These are phyloP conservation scores for Venusia cambrica DNA, from an alignment of 2,888 invertebrate genomes.

Conservation along the genomic window DNA sequence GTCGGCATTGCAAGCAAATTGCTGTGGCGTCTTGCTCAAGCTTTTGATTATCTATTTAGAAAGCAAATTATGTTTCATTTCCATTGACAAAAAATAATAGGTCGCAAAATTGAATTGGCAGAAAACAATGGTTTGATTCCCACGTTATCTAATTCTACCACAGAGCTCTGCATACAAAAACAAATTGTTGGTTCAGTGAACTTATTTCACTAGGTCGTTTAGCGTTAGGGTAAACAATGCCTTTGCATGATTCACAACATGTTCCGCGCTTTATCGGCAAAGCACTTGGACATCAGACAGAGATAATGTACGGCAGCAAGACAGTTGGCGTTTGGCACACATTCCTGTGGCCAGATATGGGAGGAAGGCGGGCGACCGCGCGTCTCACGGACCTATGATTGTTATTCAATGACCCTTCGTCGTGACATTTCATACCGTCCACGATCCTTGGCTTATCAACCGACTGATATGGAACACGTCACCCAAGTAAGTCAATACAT, in stretches of 20 bases:
- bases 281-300: slow-evolving; percentile 18
- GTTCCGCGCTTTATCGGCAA: slow-evolving; percentile 22
- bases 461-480: slow-evolving; percentile 32
- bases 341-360: slow-evolving; percentile 72
- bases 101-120: too few relatives aligned
- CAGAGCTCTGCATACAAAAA: slow-evolving; percentile 3
- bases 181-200: slow-evolving; percentile 21
- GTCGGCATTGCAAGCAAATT: slow-evolving; percentile 6
- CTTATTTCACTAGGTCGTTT: slow-evolving; percentile 14
- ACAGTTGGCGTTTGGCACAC: slow-evolving; percentile 70
- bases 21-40: slow-evolving; percentile 10
- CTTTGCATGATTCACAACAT: slow-evolving; percentile 27
- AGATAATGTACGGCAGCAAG: slow-evolving; percentile 44
- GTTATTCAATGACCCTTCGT: slow-evolving; percentile 56
- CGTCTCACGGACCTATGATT: slow-evolving; percentile 58
- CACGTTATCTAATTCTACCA: slow-evolving; percentile 5
- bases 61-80: slow-evolving; percentile 1
- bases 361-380: slow-evolving; percentile 49
- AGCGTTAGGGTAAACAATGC: slow-evolving; percentile 15
- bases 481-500: slow-evolving; percentile 30
- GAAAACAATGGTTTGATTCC: too few relatives aligned
- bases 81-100: not conserved
- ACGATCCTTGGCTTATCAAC: slow-evolving; percentile 42
- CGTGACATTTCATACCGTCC: slow-evolving; percentile 46
- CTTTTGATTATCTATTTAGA: slow-evolving; percentile 9